A percentile compares a stretch with the other conserved stretches of the same genome.
phyloP scores from a whole-genome alignment of 2,797 vertebrate genomes.

The Oreochromis grahami region DNA sequence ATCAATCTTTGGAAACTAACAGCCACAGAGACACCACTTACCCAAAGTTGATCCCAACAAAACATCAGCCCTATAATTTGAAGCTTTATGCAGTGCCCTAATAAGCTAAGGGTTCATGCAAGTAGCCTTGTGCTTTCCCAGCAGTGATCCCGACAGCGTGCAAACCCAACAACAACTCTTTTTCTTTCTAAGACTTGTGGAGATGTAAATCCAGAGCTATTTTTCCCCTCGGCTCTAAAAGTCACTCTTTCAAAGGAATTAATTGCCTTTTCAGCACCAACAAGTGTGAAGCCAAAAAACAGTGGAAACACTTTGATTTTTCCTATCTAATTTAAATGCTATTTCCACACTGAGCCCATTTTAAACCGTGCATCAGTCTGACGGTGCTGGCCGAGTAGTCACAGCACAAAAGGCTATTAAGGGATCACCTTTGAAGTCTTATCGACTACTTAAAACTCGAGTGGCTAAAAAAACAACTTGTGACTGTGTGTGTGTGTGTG shows the following conservation, averaged over 20 bases:
- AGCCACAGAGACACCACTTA: constrained; percentile 17
- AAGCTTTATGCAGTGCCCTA: constrained; percentile 12
- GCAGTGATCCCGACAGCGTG: neutral
- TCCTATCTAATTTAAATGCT: neutral
- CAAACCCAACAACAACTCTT: constrained; percentile 1
- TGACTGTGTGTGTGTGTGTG: neutral
- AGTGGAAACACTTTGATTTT: constrained; percentile 32
- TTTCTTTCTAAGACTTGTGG: constrained; percentile 7
- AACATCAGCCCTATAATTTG: constrained; percentile 39
- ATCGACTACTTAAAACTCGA: constrained; percentile 16
- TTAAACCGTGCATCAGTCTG: neutral
- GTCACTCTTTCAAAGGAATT: neutral
- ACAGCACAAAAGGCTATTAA: constrained; percentile 22
- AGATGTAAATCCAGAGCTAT: neutral
- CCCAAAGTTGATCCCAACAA: constrained; percentile 15
- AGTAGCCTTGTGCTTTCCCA: neutral
- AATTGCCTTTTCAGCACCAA: constrained; percentile 37
- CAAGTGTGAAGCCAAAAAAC: constrained; percentile 30
- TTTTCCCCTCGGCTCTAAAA: neutral
- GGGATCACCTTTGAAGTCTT: constrained; percentile 25
- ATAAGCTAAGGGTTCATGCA: constrained; percentile 5
- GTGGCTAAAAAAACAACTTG: constrained; percentile 9
- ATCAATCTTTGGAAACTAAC: constrained; percentile 33
- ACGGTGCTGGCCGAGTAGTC: neutral
- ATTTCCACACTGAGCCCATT: neutral